Base-by-base conservation (phyloP, 1,140 invertebrate species). In the Zaprionus ghesquierei region DNA sequence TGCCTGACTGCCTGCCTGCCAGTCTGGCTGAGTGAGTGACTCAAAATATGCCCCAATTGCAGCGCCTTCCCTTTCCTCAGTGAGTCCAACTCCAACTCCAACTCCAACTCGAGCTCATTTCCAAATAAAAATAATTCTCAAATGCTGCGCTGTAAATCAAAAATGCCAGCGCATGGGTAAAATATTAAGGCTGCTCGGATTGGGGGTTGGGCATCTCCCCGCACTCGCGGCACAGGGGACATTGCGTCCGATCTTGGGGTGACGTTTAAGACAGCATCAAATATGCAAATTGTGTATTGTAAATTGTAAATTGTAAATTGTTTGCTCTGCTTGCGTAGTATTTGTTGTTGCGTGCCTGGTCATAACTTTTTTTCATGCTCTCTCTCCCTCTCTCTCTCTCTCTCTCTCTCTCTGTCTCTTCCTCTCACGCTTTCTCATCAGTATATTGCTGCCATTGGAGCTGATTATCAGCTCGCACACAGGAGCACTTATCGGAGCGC, bases 131-230 rank as follows among this genome's bases (percentile, higher is more conserved):
- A 76, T 69, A 44, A 77, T 81, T 86, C 65, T 41, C 65, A 84
- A 80, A 85, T 76, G 41, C 13, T 69, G 62, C 51, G 66, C 55
- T 75, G 78, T 86, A 86, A 85, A 85, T 85, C 81, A 85, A 85
- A 85, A 81, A 72, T 86, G 78, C 81, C 77, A 75, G 35, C 44
- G 65, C 74, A 77, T 81, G 73, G 61, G 33, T 46, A 55, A 86
- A 75, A 87, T 69, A 81, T 86, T 75, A 76, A 69, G 64, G 63
- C 25, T 31, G 29, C 22, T 41, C 38, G 38, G 20, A 25, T 6
- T 27, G 53, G 23, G 23, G 31, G 13, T 29, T n/a, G n/a, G 27
- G 27, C 27, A 8, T 5, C 5, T 5, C 27, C 35, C 4, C 9
- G 15, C 41, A 8, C 41, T 25, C 8, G 9, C 12, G 27, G 5